Evolutionary conservation across 1,140 invertebrate genomes (phyloP).

Genomic region (Globodera rostochiensis): DNA sequence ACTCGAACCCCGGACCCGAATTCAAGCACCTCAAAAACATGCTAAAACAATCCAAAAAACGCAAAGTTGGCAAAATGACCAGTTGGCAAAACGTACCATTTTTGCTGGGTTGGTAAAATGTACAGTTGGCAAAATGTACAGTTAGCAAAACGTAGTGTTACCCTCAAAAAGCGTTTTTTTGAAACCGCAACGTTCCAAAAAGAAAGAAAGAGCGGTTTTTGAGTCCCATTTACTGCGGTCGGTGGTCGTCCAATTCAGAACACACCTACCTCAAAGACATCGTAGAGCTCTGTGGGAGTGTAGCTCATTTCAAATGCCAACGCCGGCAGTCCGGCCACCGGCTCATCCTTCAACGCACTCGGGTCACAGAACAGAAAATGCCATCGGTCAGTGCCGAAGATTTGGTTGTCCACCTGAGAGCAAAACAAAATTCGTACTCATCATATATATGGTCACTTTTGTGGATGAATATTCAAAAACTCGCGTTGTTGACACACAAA

Average conservation of each 20-base stretch:
- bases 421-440: no score
- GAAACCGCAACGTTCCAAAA: not conserved
- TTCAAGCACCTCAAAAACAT: no score
- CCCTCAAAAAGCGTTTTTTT: no score
- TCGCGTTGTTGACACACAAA: constrained; percentile 48
- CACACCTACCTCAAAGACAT: constrained; percentile 57
- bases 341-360: constrained; percentile 24
- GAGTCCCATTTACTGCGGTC: not conserved
- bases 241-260: constrained; percentile 3
- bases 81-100: no score
- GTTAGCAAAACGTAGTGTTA: no score
- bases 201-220: constrained; percentile 57
- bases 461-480: no score
- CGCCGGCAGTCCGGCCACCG: constrained; percentile 39
- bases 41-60: no score
- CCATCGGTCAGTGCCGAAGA: constrained; percentile 78
- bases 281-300: constrained; percentile 56
- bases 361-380: constrained; percentile 77
- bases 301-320: constrained; percentile 61
- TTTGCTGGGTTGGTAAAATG: no score
- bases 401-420: constrained; percentile 77
- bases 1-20: no score
- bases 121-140: no score
- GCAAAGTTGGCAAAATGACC: no score
- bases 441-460: no score